These are phyloP conservation scores for Neoaliturus tenellus DNA, from an alignment of 2,888 invertebrate genomes.

Conservation along the genomic window DNA sequence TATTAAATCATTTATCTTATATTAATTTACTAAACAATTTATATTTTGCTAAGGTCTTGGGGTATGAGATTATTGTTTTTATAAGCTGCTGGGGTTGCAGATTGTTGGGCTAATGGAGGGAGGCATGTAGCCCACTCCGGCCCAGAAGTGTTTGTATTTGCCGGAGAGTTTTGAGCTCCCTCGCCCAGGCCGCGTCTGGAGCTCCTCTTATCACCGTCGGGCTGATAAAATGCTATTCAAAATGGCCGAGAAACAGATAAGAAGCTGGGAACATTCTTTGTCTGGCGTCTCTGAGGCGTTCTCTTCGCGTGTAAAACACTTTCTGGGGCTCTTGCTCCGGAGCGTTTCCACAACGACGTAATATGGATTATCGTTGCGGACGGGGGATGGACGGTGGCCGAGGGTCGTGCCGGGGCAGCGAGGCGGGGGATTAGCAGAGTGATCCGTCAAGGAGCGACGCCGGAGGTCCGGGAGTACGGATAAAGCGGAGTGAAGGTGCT, in stretches of 20 bases:
- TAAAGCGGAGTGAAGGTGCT: too few species aligned
- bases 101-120: background rate
- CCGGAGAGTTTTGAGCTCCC: conserved; percentile 15
- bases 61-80: too few species aligned
- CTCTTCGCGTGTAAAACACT: background rate
- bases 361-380: background rate
- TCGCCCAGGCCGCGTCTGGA: conserved; percentile 1
- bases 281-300: background rate
- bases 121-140: background rate
- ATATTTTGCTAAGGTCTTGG: too few species aligned
- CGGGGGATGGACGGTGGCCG: background rate
- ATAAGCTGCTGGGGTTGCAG: too few species aligned
- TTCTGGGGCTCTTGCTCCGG: background rate
- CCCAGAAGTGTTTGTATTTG: background rate
- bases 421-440: conserved; percentile 2
- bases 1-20: too few species aligned
- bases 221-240: conserved; percentile 43
- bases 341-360: too few species aligned
- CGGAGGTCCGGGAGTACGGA: background rate
- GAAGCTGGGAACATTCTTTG: conserved; percentile 39
- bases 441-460: conserved; percentile 4
- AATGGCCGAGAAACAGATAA: conserved; percentile 47
- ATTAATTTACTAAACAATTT: too few species aligned
- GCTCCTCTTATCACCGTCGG: conserved; percentile 3
- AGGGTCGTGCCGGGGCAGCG: background rate